Percentiles rank a stretch among this genome's conserved stretches.
phyloP scores from a whole-genome alignment of 1,140 invertebrate genomes.

The Trialeurodes vaporariorum region DNA sequence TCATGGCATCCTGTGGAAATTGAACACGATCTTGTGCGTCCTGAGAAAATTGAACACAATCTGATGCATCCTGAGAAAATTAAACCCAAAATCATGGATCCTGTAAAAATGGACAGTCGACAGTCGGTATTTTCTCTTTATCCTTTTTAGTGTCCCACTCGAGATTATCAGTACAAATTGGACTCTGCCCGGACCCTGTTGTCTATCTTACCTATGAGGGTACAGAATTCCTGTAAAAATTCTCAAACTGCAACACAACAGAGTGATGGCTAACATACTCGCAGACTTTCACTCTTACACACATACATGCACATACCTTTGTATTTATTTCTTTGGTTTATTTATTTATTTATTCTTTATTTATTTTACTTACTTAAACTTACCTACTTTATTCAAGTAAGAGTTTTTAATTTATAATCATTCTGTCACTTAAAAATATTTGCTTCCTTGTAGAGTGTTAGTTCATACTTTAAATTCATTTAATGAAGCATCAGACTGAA shows the following conservation, averaged over 20 bases:
- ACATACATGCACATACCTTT: neutral
- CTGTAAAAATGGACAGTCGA: too few relatives aligned
- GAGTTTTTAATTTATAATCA: neutral
- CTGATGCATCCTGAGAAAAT: too few relatives aligned
- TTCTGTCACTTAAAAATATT: neutral
- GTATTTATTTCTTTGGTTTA: neutral
- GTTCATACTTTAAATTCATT: neutral
- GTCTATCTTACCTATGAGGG: too few relatives aligned
- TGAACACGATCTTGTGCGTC: too few relatives aligned
- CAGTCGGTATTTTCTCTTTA: too few relatives aligned
- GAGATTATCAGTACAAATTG: neutral
- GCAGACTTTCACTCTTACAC: neutral
- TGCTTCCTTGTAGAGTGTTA: neutral
- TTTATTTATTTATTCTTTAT: neutral
- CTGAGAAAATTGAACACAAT: too few relatives aligned
- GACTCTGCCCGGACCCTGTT: too few relatives aligned
- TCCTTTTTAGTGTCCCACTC: neutral
- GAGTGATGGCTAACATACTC: neutral
- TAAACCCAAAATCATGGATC: too few relatives aligned
- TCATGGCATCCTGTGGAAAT: too few relatives aligned
- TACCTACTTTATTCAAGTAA: neutral
- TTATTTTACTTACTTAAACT: neutral
- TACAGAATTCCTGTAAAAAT: neutral
- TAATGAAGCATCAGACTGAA: too few relatives aligned
- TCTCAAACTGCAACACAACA: neutral